A percentile compares a stretch with the other conserved stretches of the same genome.
Evolutionary conservation across 1,140 invertebrate genomes (phyloP).

Genomic region (Parasteatoda tepidariorum): DNA sequence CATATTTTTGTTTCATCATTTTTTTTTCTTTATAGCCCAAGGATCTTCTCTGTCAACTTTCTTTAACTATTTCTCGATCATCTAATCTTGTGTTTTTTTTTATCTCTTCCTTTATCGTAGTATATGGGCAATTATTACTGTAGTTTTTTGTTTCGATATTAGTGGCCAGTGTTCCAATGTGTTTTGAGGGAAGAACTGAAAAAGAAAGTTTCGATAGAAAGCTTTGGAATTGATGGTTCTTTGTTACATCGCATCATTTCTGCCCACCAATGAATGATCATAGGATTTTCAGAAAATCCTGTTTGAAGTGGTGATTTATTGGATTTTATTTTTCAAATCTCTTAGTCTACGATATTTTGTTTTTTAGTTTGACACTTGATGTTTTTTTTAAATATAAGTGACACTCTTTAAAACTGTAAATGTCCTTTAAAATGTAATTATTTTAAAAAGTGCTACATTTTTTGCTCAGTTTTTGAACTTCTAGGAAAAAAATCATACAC

Average conservation of each 20-base stretch:
- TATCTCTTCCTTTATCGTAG: not conserved
- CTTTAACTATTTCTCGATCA: slow-evolving; percentile 28
- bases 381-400: too few species aligned
- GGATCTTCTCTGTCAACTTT: slow-evolving; percentile 19
- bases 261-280: slow-evolving; percentile 1
- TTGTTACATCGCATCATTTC: slow-evolving; percentile 21
- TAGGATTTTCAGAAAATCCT: slow-evolving; percentile 2
- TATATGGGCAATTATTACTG: slow-evolving; percentile 35
- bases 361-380: too few species aligned
- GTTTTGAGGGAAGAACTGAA: not conserved
- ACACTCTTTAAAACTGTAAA: too few species aligned
- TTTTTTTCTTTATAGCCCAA: not conserved
- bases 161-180: not conserved
- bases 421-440: too few species aligned
- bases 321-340: not conserved
- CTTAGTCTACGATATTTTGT: too few species aligned
- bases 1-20: not conserved
- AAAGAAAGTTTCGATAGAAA: slow-evolving; percentile 8
- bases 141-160: not conserved
- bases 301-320: slow-evolving; percentile 20
- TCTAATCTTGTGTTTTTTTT: slow-evolving; percentile 1
- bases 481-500: too few species aligned
- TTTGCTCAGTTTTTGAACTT: too few species aligned
- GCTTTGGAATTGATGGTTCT: slow-evolving; percentile 17
- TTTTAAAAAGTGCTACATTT: too few species aligned